These are phyloP conservation scores for Drosophila santomea DNA, from an alignment of 1,140 invertebrate species.

Conservation along the genomic window DNA sequence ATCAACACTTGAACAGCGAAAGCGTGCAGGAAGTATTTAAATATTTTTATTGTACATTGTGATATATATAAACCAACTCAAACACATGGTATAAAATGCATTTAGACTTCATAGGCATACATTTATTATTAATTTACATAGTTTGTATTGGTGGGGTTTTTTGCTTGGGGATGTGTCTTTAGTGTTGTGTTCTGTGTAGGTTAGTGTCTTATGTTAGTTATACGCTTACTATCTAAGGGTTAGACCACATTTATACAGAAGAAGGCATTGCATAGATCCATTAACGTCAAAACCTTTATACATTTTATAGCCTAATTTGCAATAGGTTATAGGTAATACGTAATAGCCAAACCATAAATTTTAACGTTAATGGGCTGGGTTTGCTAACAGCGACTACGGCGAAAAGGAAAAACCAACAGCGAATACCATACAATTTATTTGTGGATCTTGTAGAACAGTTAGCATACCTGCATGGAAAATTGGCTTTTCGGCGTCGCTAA, in stretches of 20 bases:
- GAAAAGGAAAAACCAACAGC: slow-evolving; percentile 57
- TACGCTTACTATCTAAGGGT: slow-evolving; percentile 58
- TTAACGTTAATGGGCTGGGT: slow-evolving; percentile 7
- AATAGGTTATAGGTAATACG: not conserved
- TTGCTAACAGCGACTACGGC: slow-evolving; percentile 32
- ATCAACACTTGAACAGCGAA: slow-evolving; percentile 53
- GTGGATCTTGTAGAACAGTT: slow-evolving; percentile 30
- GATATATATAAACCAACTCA: slow-evolving; percentile 43
- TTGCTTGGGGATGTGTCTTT: slow-evolving; percentile 11
- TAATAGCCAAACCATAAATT: not conserved
- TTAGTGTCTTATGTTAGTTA: slow-evolving; percentile 56
- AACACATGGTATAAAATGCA: slow-evolving; percentile 44
- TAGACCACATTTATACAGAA: slow-evolving; percentile 43
- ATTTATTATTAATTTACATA: slow-evolving; percentile 64
- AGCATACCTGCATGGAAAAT: slow-evolving; percentile 85
- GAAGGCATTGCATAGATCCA: slow-evolving; percentile 4
- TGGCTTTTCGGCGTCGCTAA: slow-evolving; percentile 79
- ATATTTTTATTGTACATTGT: slow-evolving; percentile 57
- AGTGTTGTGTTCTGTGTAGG: slow-evolving; percentile 25
- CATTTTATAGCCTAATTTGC: not conserved
- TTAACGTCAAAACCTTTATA: slow-evolving; percentile 7
- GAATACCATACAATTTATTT: slow-evolving; percentile 41
- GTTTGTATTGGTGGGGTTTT: slow-evolving; percentile 31
- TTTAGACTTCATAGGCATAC: slow-evolving; percentile 42
- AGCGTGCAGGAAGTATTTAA: slow-evolving; percentile 70